These are phyloP conservation scores for Drosophila putrida DNA, from an alignment of 2,888 invertebrate species.

Conservation along the genomic window DNA sequence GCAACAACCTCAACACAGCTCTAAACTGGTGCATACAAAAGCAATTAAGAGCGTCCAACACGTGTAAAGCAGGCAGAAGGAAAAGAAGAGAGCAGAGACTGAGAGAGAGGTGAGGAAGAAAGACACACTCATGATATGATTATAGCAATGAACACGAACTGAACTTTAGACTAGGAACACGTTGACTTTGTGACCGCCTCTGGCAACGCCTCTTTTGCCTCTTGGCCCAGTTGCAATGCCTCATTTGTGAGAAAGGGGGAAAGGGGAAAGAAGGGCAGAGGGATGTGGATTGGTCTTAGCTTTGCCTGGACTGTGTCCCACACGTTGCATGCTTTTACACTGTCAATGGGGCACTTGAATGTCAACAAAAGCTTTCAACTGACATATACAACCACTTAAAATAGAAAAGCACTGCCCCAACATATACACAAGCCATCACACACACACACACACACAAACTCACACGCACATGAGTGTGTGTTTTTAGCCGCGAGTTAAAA, in stretches of 20 bases:
- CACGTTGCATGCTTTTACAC: slow-evolving; percentile 68
- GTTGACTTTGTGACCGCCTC: slow-evolving; percentile 37
- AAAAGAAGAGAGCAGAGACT: neutral
- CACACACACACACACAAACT: slow-evolving; percentile 16
- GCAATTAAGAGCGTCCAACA: slow-evolving; percentile 69
- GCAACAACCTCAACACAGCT: slow-evolving; percentile 15
- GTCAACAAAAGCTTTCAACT: slow-evolving; percentile 80
- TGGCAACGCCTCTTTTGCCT: slow-evolving; percentile 3
- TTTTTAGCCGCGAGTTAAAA: slow-evolving; percentile 70
- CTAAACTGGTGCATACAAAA: slow-evolving; percentile 57
- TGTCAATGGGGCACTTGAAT: slow-evolving; percentile 77
- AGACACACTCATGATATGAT: slow-evolving; percentile 59
- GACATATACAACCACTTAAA: slow-evolving; percentile 80
- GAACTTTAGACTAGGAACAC: slow-evolving; percentile 33
- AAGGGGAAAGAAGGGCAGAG: neutral
- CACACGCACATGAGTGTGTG: neutral
- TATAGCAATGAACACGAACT: slow-evolving; percentile 54
- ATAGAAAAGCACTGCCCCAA: slow-evolving; percentile 64
- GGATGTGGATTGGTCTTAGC: neutral
- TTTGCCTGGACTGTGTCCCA: neutral
- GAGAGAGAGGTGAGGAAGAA: slow-evolving; percentile 8
- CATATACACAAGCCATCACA: slow-evolving; percentile 22
- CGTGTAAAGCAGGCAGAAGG: slow-evolving; percentile 43
- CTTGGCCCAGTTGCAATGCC: slow-evolving; percentile 2
- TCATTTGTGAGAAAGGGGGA: slow-evolving; percentile 10